A percentile compares a stretch with the other conserved stretches of the same genome.
Conservation (phyloP, 2,797 vertebrate species). For the Florisuga fusca region DNA sequence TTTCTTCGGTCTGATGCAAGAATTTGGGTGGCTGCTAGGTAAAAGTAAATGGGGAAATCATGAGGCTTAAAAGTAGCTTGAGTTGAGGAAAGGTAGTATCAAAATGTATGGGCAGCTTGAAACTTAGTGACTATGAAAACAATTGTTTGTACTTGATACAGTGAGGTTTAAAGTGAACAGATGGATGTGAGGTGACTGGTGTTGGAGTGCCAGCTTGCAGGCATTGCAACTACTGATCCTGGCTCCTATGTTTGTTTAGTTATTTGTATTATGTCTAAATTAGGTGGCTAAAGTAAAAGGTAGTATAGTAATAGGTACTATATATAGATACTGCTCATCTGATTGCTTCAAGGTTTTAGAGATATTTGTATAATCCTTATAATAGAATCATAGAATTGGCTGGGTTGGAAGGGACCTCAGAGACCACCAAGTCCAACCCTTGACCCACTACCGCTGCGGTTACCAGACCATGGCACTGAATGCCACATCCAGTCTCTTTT, state of each 20-base stretch:
- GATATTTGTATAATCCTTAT: not conserved
- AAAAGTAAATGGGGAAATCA: not conserved
- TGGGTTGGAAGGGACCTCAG: too few species aligned
- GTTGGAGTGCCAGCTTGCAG: not conserved
- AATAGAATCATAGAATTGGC: too few species aligned
- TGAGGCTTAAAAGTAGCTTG: not conserved
- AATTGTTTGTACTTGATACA: rapidly evolving
- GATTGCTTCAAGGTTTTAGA: not conserved
- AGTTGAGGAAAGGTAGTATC: not conserved
- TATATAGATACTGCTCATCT: not conserved
- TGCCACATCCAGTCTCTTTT: too few species aligned
- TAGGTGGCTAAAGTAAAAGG: not conserved
- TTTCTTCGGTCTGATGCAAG: not conserved
- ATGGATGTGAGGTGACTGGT: not conserved
- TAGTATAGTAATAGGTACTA: not conserved
- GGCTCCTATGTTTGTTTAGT: not conserved
- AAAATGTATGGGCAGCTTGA: not conserved
- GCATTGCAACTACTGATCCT: not conserved
- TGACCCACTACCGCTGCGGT: too few species aligned
- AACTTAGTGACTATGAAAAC: not conserved
- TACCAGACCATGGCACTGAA: too few species aligned
- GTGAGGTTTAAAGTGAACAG: not conserved
- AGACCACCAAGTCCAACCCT: too few species aligned
- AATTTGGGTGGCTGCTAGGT: not conserved
- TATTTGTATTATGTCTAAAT: not conserved